Evolutionary conservation across 2,888 invertebrate species (phyloP).

Genomic region (Vannuccia rotundouncinata): DNA sequence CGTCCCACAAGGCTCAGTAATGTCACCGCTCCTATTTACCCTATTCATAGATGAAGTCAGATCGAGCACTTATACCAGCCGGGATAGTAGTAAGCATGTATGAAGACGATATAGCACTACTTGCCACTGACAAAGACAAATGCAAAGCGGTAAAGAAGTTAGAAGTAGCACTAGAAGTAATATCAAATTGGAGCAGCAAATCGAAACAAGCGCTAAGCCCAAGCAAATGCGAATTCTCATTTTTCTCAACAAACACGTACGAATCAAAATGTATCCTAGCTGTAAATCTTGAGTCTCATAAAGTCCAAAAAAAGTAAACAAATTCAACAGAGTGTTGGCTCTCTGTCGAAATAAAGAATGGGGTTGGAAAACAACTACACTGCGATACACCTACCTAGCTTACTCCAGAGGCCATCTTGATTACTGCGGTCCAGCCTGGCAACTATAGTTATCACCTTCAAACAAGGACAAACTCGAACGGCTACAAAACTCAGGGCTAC

Average conservation of each 20-base stretch:
- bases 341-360: slow-evolving; percentile 5
- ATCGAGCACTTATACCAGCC: neutral
- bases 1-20: neutral
- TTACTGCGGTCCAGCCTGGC: neutral
- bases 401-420: slow-evolving; percentile 3
- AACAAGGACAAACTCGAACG: slow-evolving; percentile 21
- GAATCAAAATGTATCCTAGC: neutral
- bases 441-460: neutral
- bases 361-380: neutral
- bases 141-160: neutral
- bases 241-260: neutral
- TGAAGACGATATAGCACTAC: neutral
- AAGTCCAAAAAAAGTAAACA: slow-evolving; percentile 1
- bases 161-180: neutral
- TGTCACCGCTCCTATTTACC: neutral
- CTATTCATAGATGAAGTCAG: neutral
- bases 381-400: neutral
- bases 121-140: neutral
- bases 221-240: neutral
- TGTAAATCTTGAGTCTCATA: neutral
- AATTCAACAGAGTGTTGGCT: neutral
- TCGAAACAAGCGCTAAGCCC: neutral
- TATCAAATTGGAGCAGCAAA: neutral
- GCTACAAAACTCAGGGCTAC: neutral
- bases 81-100: neutral